These are phyloP conservation scores for Rhegmatorhina hoffmannsi DNA, from an alignment of 2,113 vertebrate genomes.

Conservation along the genomic window DNA sequence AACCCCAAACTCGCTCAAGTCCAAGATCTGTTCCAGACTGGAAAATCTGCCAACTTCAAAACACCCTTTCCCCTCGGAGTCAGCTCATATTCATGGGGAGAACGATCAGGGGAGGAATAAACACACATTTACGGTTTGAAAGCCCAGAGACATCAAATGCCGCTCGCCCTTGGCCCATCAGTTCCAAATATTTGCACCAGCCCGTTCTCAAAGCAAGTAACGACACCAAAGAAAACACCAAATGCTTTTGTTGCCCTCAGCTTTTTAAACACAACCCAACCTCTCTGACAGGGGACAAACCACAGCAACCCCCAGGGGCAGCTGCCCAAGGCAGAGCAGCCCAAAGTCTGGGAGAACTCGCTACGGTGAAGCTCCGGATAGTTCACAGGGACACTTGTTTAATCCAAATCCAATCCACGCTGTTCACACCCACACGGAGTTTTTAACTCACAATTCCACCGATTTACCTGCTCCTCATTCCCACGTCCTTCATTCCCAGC, in stretches of 20 bases:
- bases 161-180: background rate
- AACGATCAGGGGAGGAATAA: background rate
- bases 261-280: background rate
- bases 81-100: background rate
- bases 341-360: background rate
- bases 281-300: background rate
- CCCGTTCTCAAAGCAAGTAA: background rate
- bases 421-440: background rate
- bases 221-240: background rate
- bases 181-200: background rate
- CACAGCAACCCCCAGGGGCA: background rate
- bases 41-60: constrained; percentile 17
- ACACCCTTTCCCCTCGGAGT: background rate
- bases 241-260: background rate
- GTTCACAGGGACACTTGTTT: background rate
- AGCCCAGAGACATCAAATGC: background rate
- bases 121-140: background rate
- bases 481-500: background rate
- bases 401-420: background rate
- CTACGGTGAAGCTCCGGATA: background rate
- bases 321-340: background rate
- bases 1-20: background rate
- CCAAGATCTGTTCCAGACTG: background rate
- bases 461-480: background rate
- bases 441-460: background rate